Evolutionary conservation across 1,140 invertebrate species (phyloP).

Genomic region (Ladona fulva): DNA sequence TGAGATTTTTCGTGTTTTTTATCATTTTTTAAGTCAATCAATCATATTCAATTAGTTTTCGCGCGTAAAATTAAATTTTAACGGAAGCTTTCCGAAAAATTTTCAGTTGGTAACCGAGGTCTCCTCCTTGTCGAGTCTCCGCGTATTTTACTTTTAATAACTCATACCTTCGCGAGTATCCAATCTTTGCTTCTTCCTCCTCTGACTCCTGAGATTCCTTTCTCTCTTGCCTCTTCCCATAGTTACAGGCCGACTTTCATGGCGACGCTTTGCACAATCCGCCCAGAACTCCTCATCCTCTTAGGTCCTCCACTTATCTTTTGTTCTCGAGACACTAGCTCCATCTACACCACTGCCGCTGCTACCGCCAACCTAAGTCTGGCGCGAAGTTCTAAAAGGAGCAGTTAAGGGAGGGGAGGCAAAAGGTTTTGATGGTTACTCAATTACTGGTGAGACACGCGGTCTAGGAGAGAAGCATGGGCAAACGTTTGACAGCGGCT

Average conservation of each 20-base stretch:
- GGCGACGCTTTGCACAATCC: background rate
- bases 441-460: constrained; percentile 1
- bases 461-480: background rate
- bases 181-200: background rate
- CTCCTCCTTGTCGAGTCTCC: no score
- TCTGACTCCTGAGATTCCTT: no score
- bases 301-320: background rate
- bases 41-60: no score
- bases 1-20: no score
- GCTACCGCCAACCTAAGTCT: no score
- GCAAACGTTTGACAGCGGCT: background rate
- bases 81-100: no score
- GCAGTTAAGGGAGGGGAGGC: background rate
- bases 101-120: no score
- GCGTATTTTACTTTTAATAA: background rate
- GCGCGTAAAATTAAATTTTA: no score
- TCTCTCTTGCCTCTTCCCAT: background rate
- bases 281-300: background rate
- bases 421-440: background rate
- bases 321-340: background rate
- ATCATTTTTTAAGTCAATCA: no score
- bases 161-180: background rate
- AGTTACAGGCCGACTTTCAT: no score
- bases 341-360: no score
- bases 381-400: no score